phyloP scores from a whole-genome alignment of 2,797 vertebrate species.

The Gephyroberyx darwinii region DNA sequence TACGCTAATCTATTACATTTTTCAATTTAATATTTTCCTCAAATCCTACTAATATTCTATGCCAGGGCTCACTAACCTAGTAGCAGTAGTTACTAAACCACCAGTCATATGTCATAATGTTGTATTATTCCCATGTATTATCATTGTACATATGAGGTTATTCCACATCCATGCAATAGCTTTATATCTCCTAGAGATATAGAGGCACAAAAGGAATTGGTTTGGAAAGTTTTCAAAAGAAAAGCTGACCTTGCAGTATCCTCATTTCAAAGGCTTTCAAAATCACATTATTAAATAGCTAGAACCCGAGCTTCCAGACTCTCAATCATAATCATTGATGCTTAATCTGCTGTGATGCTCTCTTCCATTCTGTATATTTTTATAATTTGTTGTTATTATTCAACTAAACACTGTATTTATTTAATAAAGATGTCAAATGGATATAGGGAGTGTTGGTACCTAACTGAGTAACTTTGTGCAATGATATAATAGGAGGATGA shows the following conservation, averaged over 20 bases:
- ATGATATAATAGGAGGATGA: neutral
- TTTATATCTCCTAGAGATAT: neutral
- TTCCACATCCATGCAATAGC: neutral
- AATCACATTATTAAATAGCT: slow-evolving; percentile 12
- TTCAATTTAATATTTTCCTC: no score
- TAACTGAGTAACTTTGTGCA: neutral
- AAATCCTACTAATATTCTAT: no score
- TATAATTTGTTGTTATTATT: slow-evolving; percentile 11
- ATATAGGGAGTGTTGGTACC: neutral
- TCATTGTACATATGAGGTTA: neutral
- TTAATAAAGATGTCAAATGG: neutral
- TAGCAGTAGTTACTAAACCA: no score
- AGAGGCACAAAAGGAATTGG: neutral
- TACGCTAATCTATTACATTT: no score
- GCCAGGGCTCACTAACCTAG: no score
- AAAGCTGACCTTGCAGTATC: slow-evolving; percentile 16
- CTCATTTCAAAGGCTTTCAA: slow-evolving; percentile 1
- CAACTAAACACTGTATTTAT: slow-evolving; percentile 12
- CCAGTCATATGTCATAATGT: no score
- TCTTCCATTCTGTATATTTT: slow-evolving; percentile 8
- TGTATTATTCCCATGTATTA: neutral
- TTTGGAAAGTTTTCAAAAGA: slow-evolving; percentile 5
- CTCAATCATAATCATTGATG: neutral
- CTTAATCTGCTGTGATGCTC: neutral
- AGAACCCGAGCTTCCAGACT: slow-evolving; percentile 3